Evolutionary conservation across 2,888 invertebrate genomes (phyloP).

Genomic region (Xylota sylvarum): DNA sequence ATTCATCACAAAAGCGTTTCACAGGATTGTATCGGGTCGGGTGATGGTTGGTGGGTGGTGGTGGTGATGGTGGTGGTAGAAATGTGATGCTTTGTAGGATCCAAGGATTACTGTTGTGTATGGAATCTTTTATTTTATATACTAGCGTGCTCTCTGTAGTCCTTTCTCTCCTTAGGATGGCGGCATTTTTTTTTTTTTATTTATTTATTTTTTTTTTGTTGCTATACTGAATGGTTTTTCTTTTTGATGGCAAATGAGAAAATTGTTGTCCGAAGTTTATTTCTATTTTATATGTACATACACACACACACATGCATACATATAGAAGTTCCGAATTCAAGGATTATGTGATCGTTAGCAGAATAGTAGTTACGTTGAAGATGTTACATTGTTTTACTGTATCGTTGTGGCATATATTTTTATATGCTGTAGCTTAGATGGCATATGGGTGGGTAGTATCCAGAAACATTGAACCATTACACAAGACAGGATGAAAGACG

Average conservation of each 20-base stretch:
- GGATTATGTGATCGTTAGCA: slow-evolving; percentile 2
- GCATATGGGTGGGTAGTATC: too few species aligned
- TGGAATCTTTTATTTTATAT: slow-evolving; percentile 49
- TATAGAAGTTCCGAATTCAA: not conserved
- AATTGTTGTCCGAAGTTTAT: slow-evolving; percentile 26
- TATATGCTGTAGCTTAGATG: too few species aligned
- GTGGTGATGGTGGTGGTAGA: not conserved
- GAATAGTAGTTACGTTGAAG: slow-evolving; percentile 4
- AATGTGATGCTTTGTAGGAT: slow-evolving; percentile 38
- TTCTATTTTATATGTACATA: not conserved
- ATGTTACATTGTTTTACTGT: not conserved
- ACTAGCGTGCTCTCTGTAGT: not conserved
- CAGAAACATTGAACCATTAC: too few species aligned
- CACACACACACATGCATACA: not conserved
- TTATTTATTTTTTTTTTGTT: slow-evolving; percentile 12
- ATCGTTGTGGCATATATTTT: not conserved
- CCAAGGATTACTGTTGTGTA: slow-evolving; percentile 55
- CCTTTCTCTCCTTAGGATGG: not conserved
- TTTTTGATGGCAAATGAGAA: slow-evolving; percentile 19
- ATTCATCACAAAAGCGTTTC: slow-evolving; percentile 57
- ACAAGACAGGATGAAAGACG: too few species aligned
- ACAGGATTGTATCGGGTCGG: slow-evolving; percentile 62
- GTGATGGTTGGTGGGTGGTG: slow-evolving; percentile 8
- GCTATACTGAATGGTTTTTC: not conserved
- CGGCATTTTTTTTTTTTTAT: not conserved